Conservation (phyloP, 2,888 invertebrate species). For the Tenthredo amoena region DNA sequence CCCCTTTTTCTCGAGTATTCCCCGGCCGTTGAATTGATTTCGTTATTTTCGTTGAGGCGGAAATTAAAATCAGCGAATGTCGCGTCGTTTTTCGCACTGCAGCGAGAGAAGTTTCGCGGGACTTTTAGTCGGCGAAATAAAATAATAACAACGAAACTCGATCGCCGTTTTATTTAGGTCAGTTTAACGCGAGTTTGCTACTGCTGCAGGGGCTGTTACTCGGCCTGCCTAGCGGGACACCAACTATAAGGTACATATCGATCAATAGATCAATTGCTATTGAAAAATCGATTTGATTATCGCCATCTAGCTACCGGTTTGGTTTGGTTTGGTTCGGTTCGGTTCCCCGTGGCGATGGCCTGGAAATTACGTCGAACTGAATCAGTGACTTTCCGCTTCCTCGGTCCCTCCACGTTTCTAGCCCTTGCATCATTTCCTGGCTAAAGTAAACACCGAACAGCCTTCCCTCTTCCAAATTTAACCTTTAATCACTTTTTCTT, state of each 20-base stretch:
- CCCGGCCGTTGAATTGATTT: background rate
- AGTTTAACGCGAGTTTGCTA: slow-evolving; percentile 35
- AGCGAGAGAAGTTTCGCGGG: background rate
- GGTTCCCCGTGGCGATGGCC: slow-evolving; percentile 4
- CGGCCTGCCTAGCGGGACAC: background rate
- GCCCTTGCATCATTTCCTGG: slow-evolving; percentile 43
- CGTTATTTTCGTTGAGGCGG: slow-evolving; percentile 48
- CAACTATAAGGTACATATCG: background rate
- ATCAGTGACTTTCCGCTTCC: slow-evolving; percentile 24
- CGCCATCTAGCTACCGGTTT: slow-evolving; percentile 21
- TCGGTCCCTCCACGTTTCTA: slow-evolving; percentile 21
- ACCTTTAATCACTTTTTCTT: background rate
- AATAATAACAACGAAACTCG: slow-evolving; percentile 48
- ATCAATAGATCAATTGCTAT: slow-evolving; percentile 44
- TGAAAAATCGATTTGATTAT: slow-evolving; percentile 44
- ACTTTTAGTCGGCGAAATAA: slow-evolving; percentile 23
- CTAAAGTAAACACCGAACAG: slow-evolving; percentile 27
- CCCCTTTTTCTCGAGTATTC: background rate
- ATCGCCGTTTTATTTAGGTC: slow-evolving; percentile 51
- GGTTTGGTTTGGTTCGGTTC: background rate
- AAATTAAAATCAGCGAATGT: slow-evolving; percentile 52
- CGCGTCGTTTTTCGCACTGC: background rate
- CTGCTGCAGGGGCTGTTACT: background rate
- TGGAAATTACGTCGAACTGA: slow-evolving; percentile 38
- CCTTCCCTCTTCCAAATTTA: slow-evolving; percentile 20